Base-by-base conservation (phyloP, 2,113 vertebrate species). In the Willisornis vidua region DNA sequence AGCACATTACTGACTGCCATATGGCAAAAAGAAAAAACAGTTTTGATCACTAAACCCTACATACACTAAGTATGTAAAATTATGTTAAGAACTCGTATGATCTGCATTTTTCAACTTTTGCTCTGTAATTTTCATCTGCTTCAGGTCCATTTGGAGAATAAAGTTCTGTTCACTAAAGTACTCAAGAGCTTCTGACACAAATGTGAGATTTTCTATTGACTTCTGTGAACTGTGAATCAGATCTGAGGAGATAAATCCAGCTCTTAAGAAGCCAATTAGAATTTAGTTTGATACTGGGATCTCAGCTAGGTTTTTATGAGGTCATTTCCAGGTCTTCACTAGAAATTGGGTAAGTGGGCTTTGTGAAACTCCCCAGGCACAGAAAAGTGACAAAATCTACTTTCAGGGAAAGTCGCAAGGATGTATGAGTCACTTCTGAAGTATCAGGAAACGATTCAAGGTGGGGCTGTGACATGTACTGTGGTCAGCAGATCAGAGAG, bases 401-500 rank as follows among this genome's bases (percentile, higher is more conserved):
- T 89, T 92, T 93, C 91, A 94, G 96, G 45, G 95, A 94, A 97
- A 97, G 95, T 95, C 48, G 33, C 18, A 37, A 28, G 48, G 84
- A 5, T 48, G 39, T 7, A 0, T 97, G 96, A 97, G 73, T 97
- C 95, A 97, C 66, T 57, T 15, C 45, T 25, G 73, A 91, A 28
- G 93, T 84, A 97, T 94, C 91, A 87, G 96, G 96, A 96, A 97
- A 68, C 1, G 8, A 35, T 72, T 22, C 9, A 35, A 92, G 93
- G 96, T 89, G 94, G 86, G 94, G 96, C 95, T 85, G 77, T 95
- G 94, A 94, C 94, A 94, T 31, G 57, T 54, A 78, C 41, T 29
- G 12, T 93, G 96, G 85, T 95, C 95, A 94, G 94, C 93, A 97
- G 93, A 97, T 96, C 78, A 26, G 80, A 23, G 57, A 71, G 88